Base-by-base conservation (phyloP, 2,888 invertebrate species). In the Brachylomia viminalis region DNA sequence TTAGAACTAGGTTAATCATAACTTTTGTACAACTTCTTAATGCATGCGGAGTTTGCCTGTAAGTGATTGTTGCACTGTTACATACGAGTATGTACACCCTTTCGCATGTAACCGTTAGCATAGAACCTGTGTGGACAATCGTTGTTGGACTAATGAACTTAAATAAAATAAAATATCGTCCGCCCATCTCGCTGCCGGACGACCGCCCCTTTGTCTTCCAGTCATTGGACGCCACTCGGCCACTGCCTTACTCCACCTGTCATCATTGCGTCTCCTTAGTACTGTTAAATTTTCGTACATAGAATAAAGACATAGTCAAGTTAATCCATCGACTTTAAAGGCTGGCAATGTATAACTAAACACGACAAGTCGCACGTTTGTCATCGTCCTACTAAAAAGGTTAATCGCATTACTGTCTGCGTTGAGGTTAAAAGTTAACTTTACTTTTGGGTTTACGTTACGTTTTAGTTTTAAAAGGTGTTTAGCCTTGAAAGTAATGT, bases 341-440 rank as follows among this genome's bases (percentile, higher is more conserved):
- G 54, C 47, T 61, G 23, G 56, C 52, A 68, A 82, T 82, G 68
- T 75, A 56, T 69, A 33, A 42, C 49, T 15, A 38, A 30, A 52
- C 65, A 33, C 67, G 62, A 62, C 45, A 58, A 70, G 69, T 80
- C 56, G 58, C 66, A 58, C 68, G 73, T 86, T 70, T 73, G 84
- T 78, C 79, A 65, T 49, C 86, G 56, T 82, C 67, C 23, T 27
- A 75, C 70, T 62, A 69, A 75, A 64, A 74, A 84, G 87, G 75
- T 72, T 86, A 83, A 83, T 83, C 86, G 79, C 84, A 86, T 83
- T 83, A 85, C 54, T n/a, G 52, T 38, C 59, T 38, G 23, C 49
- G 59, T 27, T 15, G 61, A 86, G 83, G 83, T 83, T 73, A 83
- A 15, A 86, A 68, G 83, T 79, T 84, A 84, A 83, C 62, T 47